phyloP scores from a whole-genome alignment of 2,888 invertebrate genomes.

The Tachina lurida region DNA sequence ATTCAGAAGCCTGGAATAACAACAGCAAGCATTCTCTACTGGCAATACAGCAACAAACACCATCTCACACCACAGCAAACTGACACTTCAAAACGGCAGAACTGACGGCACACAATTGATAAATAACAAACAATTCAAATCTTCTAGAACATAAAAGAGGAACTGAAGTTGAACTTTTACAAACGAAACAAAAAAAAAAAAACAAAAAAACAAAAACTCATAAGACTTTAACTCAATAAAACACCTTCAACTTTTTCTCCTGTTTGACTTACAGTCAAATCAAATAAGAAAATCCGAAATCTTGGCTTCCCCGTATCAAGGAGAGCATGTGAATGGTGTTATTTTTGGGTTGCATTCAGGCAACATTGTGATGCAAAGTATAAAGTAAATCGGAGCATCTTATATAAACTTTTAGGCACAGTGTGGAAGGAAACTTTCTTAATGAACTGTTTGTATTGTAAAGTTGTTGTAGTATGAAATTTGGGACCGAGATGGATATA shows the following conservation, averaged over 20 bases:
- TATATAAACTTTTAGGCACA: not conserved
- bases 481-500: not conserved
- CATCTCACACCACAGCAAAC: slow-evolving; percentile 43
- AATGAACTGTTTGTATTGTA: not conserved
- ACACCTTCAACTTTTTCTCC: slow-evolving; percentile 60
- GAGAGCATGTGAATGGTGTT: slow-evolving; percentile 34
- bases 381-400: slow-evolving; percentile 50
- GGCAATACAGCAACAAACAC: not conserved
- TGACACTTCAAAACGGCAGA: slow-evolving; percentile 63
- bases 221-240: slow-evolving; percentile 59
- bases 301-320: slow-evolving; percentile 1
- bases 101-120: slow-evolving; percentile 68
- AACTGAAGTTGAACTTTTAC: slow-evolving; percentile 34
- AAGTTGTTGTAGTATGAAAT: slow-evolving; percentile 9
- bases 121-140: slow-evolving; percentile 66
- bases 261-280: slow-evolving; percentile 42
- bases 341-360: slow-evolving; percentile 46
- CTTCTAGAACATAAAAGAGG: slow-evolving; percentile 7
- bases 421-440: slow-evolving; percentile 39
- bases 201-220: slow-evolving; percentile 37
- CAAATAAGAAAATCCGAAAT: slow-evolving; percentile 11
- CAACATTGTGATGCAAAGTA: slow-evolving; percentile 35
- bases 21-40: slow-evolving; percentile 29
- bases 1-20: slow-evolving; percentile 66
- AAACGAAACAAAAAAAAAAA: slow-evolving; percentile 31